Evolutionary conservation across 2,888 invertebrate species (phyloP).

Genomic region (Tipula helvola): DNA sequence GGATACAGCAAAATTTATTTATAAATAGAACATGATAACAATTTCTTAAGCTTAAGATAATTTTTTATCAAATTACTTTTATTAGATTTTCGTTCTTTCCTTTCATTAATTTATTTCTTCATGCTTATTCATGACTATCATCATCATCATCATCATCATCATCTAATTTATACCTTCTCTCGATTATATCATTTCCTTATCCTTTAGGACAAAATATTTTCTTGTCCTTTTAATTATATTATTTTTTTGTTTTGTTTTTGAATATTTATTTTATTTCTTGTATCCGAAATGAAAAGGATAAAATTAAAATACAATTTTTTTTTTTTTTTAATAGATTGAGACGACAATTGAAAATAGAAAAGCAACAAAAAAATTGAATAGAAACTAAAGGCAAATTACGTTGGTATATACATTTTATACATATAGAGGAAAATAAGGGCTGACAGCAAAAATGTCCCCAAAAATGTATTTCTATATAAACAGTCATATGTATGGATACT

Average conservation of each 20-base stretch:
- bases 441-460: neutral
- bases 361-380: neutral
- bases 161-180: neutral
- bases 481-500: neutral
- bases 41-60: neutral
- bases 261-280: neutral
- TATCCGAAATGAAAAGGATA: neutral
- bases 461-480: neutral
- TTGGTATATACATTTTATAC: no score
- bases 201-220: neutral
- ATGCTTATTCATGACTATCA: slow-evolving; percentile 4
- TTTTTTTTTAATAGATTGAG: neutral
- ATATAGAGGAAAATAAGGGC: neutral
- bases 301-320: neutral
- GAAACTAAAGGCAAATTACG: neutral
- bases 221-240: neutral
- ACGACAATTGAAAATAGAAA: neutral
- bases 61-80: neutral
- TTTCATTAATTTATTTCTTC: slow-evolving; percentile 4
- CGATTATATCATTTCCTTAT: neutral
- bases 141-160: neutral
- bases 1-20: neutral
- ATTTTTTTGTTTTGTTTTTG: neutral
- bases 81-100: neutral
- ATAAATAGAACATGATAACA: neutral